These are phyloP conservation scores for Hippocampus comes DNA, from an alignment of 2,113 vertebrate genomes.

Conservation along the genomic window DNA sequence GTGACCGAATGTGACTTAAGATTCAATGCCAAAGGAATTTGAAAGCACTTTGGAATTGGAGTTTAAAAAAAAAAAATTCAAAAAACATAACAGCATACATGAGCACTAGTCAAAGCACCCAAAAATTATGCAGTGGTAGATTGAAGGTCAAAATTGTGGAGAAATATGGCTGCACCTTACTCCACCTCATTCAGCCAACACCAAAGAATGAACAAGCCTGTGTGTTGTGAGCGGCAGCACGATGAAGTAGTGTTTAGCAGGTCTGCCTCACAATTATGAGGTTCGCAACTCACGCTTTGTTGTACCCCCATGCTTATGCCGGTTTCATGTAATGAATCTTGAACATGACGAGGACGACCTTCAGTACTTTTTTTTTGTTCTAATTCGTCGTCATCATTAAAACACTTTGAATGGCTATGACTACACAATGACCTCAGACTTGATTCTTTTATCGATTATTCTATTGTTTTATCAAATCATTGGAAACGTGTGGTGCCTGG, in stretches of 20 bases:
- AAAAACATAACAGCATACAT: slow-evolving; percentile 37
- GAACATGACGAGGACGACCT: no score
- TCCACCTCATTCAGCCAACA: neutral
- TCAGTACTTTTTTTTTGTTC: no score
- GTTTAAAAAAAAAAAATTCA: slow-evolving; percentile 8
- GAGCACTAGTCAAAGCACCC: neutral
- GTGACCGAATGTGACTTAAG: slow-evolving; percentile 12
- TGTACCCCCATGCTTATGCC: neutral
- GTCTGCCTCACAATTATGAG: neutral
- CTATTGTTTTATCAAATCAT: no score
- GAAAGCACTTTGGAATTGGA: slow-evolving; percentile 26
- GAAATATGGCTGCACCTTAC: neutral
- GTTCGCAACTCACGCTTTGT: neutral
- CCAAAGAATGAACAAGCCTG: neutral
- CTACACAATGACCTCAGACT: no score
- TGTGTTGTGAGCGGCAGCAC: neutral
- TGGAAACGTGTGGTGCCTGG: neutral
- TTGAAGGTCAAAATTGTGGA: neutral
- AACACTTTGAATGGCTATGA: no score
- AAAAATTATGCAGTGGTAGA: neutral
- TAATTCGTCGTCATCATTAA: no score
- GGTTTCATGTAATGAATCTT: no score
- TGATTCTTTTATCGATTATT: no score
- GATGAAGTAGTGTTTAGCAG: no score
- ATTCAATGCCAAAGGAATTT: slow-evolving; percentile 12